Base-by-base conservation (phyloP, 2,888 invertebrate genomes). In the Pedicia rivosa region DNA sequence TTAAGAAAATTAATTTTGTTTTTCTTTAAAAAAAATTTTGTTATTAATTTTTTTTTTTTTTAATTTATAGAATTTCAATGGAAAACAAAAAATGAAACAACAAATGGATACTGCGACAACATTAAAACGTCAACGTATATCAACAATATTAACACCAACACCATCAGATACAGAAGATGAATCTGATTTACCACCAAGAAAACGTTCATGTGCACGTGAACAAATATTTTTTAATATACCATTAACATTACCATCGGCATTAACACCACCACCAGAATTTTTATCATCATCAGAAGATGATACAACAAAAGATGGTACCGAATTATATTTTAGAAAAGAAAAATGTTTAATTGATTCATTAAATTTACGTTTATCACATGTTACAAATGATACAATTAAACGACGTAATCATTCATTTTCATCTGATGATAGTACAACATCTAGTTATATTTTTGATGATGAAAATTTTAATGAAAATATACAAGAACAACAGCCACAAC, bases 81-180 rank as follows among this genome's bases (percentile, higher is more conserved):
- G n/a, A 8, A 4, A 24, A 24, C n/a, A n/a, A n/a, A n/a, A n/a
- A n/a, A n/a, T n/a, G n/a, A n/a, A n/a, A n/a, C n/a, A n/a, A n/a
- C n/a, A n/a, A n/a, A n/a, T n/a, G n/a, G n/a, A n/a, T n/a, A n/a
- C n/a, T n/a, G n/a, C n/a, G n/a, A n/a, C 24, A 24, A 24, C 24
- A 7, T 24, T n/a, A 24, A 24, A 10, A n/a, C 8, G 5, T 24
- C 24, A 7, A 24, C 24, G 8, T 24, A n/a, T 24, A 24, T 24
- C 24, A 24, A 24, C 24, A n/a, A 59, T 67, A 46, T 70, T 81
- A 38, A 87, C 87, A 3, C 87, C 87, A 1, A 83, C 86, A 57
- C 80, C 83, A 14, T 86, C 86, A 1, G 87, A 88, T 57, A 81
- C 82, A 0, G 87, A 87, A 63, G 67, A 77, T 46, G 75, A 83